Evolutionary conservation across 1,140 invertebrate species (phyloP), one percentile per base, ranked within the genome.

Genomic region (Drosophila pseudoobscura): DNA sequence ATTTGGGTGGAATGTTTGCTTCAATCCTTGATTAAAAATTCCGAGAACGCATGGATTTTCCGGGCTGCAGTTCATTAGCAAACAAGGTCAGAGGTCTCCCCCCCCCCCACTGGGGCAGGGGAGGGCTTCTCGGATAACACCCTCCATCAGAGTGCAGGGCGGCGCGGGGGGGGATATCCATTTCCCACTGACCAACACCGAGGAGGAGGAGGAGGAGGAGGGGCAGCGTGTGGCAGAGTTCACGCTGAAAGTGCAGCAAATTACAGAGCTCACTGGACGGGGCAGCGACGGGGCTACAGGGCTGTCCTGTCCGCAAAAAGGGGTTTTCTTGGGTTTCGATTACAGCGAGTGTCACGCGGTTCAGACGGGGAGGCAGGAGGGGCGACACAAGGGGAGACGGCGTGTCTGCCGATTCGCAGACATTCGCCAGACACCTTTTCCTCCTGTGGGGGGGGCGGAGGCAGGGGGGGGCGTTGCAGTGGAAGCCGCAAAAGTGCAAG

Each of bases 21-120:
- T 44, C 72, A 84, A 87, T 84, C 68, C 73, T 63, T 84, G 77
- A 84, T 84, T 84, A 84, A 77, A 80, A 65, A 26, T 26, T 26
- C 5, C 24, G 35, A 39, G 11, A 20, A 46, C 24, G 75, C 63
- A 22, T 39, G 35, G 35, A 39, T 13, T 4, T 3, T 39, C 35
- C 35, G 1, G 52, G 45, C 45, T 60, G 55, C 78, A 77, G 50
- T 76, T 68, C 49, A 66, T 82, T 72, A 41, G 39, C 62, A 68
- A 72, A 65, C 55, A 71, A 70, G 74, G 79, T 69, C 73, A 75
- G 35, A 39, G 35, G 35, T 13, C 35, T 13, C 3, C 8, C n/a
- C n/a, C n/a, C n/a, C n/a, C n/a, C n/a, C 1, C 31, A 8, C 2
- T 31, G 31, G 3, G 8, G 31, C 8, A 39, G 35, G 35, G 11